These are phyloP conservation scores for Corella eumyota DNA, from an alignment of 23 tunicate species.

Conservation along the genomic window DNA sequence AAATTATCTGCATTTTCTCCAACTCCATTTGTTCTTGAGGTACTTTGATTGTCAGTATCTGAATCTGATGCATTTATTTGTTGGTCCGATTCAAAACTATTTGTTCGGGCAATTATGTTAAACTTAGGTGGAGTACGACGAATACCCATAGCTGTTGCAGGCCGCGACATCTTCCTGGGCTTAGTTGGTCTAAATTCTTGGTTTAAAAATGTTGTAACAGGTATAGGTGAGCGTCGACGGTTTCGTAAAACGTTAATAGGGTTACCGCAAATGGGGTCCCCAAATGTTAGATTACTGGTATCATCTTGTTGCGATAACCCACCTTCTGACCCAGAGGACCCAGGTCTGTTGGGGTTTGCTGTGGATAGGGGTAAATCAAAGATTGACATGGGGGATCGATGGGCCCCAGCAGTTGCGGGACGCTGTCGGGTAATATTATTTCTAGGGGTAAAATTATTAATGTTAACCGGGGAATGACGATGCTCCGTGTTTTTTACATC, in stretches of 20 bases:
- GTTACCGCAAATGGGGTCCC: constrained; percentile 78
- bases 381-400: neutral
- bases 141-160: constrained; percentile 9
- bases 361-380: constrained; percentile 1
- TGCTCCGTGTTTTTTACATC: neutral
- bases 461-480: neutral
- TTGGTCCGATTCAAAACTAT: no score
- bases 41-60: no score
- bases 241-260: constrained; percentile 56
- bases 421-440: constrained; percentile 3
- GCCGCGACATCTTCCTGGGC: neutral
- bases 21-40: no score
- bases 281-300: constrained; percentile 64
- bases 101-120: no score
- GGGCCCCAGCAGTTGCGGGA: constrained; percentile 32
- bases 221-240: constrained; percentile 30
- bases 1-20: no score
- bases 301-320: constrained; percentile 42
- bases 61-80: no score
- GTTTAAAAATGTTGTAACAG: constrained; percentile 9
- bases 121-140: no score
- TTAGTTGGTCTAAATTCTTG: neutral
- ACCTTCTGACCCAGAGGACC: constrained; percentile 60
- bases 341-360: constrained; percentile 18
- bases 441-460: neutral